These are phyloP conservation scores for Steatornis caripensis DNA, from an alignment of 2,113 vertebrate genomes.

Conservation along the genomic window DNA sequence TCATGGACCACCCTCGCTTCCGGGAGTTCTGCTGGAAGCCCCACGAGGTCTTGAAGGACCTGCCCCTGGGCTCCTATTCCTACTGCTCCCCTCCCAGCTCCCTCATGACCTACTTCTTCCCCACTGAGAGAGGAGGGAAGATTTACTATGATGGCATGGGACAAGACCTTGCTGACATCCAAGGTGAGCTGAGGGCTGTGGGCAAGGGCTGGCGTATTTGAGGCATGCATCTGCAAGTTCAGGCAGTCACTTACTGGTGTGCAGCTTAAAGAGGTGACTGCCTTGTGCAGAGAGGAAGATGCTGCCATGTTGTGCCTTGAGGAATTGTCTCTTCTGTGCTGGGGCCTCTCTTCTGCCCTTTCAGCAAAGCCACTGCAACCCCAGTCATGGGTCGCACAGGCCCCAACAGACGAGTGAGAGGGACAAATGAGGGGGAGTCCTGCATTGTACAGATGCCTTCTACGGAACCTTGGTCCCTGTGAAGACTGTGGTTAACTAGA, in stretches of 20 bases:
- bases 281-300: background rate
- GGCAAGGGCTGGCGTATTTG: background rate
- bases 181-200: constrained; percentile 69
- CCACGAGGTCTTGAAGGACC: constrained; percentile 87
- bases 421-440: background rate
- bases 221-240: background rate
- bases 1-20: constrained; percentile 94
- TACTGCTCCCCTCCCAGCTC: constrained; percentile 91
- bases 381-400: background rate
- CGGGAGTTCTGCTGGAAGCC: constrained; percentile 98
- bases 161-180: constrained; percentile 92
- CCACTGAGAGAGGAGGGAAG: constrained; percentile 90
- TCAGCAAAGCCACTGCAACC: background rate
- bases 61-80: constrained; percentile 90
- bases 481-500: background rate
- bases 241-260: background rate
- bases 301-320: background rate
- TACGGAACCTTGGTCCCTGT: background rate
- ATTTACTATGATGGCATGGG: constrained; percentile 98
- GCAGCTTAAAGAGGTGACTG: background rate
- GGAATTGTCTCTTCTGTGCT: background rate
- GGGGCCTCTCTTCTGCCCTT: background rate
- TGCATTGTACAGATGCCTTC: background rate
- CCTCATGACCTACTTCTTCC: constrained; percentile 94
- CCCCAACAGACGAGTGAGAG: rapidly evolving